Evolutionary conservation across 1,140 invertebrate genomes (phyloP).

Genomic region (Brachionus rotundiformis): DNA sequence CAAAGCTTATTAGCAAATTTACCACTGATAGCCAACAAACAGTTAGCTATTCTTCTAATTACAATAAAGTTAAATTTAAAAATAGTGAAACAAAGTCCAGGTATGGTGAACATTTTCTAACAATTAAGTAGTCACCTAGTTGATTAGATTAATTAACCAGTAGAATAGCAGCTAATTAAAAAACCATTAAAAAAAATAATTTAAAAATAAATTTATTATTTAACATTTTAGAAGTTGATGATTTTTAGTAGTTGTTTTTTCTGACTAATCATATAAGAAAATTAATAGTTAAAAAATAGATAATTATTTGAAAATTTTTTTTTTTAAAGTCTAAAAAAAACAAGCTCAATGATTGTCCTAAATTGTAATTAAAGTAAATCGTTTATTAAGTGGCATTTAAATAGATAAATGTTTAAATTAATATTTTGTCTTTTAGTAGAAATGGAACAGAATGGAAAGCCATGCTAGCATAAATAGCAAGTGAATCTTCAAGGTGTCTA

Average conservation of each 20-base stretch:
- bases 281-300: no score
- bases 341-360: constrained; percentile 70
- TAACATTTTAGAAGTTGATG: no score
- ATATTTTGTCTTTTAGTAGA: neutral
- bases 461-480: neutral
- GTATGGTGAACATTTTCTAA: neutral
- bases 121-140: neutral
- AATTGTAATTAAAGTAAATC: constrained; percentile 56
- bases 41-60: constrained; percentile 32
- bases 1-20: constrained; percentile 50
- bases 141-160: neutral
- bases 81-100: constrained; percentile 13
- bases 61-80: neutral
- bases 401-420: neutral
- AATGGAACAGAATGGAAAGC: constrained; percentile 27
- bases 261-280: no score
- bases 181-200: no score
- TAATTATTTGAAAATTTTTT: constrained; percentile 56
- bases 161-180: no score
- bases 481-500: neutral
- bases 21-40: neutral
- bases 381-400: neutral
- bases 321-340: constrained; percentile 70
- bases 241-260: no score
- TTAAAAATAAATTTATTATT: no score